Percentiles rank a stretch among this genome's conserved stretches.
These are phyloP conservation scores for Crax fasciolata DNA, from an alignment of 2,797 vertebrate species.

Conservation along the genomic window DNA sequence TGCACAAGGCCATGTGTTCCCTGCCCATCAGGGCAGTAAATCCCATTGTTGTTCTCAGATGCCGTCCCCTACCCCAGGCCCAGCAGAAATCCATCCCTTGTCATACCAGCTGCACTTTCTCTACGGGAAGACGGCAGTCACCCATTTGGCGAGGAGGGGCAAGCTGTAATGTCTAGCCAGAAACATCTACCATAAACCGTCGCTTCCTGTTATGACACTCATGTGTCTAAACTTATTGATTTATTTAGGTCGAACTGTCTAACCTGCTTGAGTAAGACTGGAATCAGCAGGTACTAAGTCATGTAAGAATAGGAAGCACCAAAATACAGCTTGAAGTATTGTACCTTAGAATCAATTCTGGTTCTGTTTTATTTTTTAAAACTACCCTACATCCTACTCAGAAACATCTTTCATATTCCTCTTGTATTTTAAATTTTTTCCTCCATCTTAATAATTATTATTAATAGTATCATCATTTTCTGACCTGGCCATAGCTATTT, in stretches of 20 bases:
- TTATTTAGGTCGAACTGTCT: slow-evolving; percentile 38
- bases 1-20: not conserved
- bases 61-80: not conserved
- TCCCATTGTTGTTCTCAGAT: not conserved
- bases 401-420: not conserved
- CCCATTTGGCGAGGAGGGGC: not conserved
- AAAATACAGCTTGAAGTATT: not conserved
- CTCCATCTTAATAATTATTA: not conserved
- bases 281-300: slow-evolving; percentile 39
- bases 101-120: slow-evolving; percentile 46
- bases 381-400: rapidly evolving
- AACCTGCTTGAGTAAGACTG: slow-evolving; percentile 30
- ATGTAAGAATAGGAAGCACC: not conserved
- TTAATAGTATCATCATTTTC: not conserved
- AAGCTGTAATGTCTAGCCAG: slow-evolving; percentile 60
- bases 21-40: slow-evolving; percentile 27
- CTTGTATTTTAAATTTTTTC: not conserved
- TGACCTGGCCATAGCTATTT: not conserved
- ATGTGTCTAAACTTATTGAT: slow-evolving; percentile 59
- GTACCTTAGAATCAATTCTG: not conserved
- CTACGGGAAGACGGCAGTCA: not conserved
- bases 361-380: slow-evolving; percentile 17
- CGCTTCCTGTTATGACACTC: slow-evolving; percentile 63
- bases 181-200: slow-evolving; percentile 61
- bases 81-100: slow-evolving; percentile 43